A percentile compares a stretch with the other conserved stretches of the same genome.
Conservation (phyloP, 1,140 invertebrate genomes). For the Harlomillsia oculata region DNA sequence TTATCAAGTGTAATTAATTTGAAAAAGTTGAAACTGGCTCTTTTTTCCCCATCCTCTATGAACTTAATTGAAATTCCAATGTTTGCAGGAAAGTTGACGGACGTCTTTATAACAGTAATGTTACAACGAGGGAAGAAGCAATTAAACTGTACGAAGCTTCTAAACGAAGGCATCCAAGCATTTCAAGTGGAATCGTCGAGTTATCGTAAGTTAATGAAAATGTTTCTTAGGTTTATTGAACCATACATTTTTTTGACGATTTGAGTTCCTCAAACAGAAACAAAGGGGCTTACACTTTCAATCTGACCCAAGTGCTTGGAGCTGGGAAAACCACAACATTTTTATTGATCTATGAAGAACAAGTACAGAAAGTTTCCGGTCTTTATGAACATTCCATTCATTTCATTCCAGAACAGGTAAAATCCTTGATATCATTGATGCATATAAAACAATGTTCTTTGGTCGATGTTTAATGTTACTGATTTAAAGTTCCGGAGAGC, state of each 20-base stretch:
- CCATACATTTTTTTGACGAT: neutral
- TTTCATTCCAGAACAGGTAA: conserved; percentile 15
- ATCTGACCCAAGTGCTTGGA: neutral
- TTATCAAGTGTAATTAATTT: conserved; percentile 48
- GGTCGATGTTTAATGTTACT: neutral
- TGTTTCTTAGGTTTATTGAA: neutral
- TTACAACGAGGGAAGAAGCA: conserved; percentile 12
- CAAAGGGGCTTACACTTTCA: conserved; percentile 5
- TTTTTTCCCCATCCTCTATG: neutral
- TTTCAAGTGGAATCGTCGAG: conserved; percentile 6
- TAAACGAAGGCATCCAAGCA: neutral
- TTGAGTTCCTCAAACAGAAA: conserved; percentile 1
- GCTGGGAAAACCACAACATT: neutral
- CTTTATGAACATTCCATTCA: conserved; percentile 14
- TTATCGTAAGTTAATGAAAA: neutral
- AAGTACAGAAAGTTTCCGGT: neutral
- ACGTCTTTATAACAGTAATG: neutral
- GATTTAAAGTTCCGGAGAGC: neutral
- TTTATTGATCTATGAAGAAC: conserved; percentile 20
- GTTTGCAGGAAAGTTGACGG: conserved; percentile 9
- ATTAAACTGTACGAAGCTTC: neutral
- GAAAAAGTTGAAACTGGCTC: neutral
- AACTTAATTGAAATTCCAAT: neutral
- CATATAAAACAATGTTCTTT: neutral
- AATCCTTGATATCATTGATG: neutral